Evolutionary conservation across 2,113 vertebrate species (phyloP).

Genomic region (Phoxinus phoxinus): DNA sequence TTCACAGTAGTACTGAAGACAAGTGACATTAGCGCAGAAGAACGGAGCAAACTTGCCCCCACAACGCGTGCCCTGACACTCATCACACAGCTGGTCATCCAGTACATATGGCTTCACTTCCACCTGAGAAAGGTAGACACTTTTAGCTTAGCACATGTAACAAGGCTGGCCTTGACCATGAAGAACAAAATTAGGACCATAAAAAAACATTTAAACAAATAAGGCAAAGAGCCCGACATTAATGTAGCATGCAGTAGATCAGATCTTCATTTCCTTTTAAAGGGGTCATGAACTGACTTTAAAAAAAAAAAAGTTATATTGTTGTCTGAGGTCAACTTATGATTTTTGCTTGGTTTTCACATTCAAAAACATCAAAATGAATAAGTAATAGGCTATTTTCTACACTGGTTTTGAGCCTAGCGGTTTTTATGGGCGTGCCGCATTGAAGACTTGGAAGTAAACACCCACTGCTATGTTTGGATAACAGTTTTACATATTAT

Average conservation of each 20-base stretch:
- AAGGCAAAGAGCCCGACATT: not conserved
- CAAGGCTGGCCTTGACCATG: not conserved
- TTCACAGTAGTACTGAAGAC: conserved; percentile 99
- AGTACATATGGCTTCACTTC: conserved; percentile 99
- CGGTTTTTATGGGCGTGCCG: too few relatives aligned
- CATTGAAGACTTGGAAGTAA: too few relatives aligned
- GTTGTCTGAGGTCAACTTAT: too few relatives aligned
- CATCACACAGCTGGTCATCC: conserved; percentile 99
- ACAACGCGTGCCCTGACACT: conserved; percentile 99
- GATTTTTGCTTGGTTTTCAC: too few relatives aligned
- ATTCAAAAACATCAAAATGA: too few relatives aligned
- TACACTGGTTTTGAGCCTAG: too few relatives aligned
- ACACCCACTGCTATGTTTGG: too few relatives aligned
- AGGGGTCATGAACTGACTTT: too few relatives aligned
- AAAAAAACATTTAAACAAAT: not conserved
- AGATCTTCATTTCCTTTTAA: too few relatives aligned
- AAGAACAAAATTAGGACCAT: conserved; percentile 16
- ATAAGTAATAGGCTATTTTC: too few relatives aligned
- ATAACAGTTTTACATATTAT: too few relatives aligned
- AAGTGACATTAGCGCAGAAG: conserved; percentile 99
- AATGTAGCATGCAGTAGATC: not conserved
- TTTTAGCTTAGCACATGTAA: not conserved
- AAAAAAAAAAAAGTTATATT: too few relatives aligned
- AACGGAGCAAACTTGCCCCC: conserved; percentile 99
- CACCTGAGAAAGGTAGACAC: conserved; percentile 81